Base-by-base conservation (phyloP, 2,797 vertebrate species). In the Acipenser ruthenus region DNA sequence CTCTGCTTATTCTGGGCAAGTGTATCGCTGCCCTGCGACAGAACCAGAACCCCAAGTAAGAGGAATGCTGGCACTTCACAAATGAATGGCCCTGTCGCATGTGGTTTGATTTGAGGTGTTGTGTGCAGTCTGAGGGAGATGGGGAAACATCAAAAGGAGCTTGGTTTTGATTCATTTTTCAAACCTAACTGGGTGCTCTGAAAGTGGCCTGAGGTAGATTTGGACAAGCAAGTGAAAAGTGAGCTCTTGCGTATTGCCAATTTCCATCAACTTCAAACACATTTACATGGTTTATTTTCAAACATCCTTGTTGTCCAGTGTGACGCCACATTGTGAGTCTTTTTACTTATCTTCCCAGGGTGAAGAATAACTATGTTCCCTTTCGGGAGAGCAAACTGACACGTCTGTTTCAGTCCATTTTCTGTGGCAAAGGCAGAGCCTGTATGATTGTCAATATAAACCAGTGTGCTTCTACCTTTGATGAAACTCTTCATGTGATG, bases 311-410 rank as follows among this genome's bases (percentile, higher is more conserved):
- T n/a, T n/a, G n/a, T n/a, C n/a, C n/a, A n/a, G n/a, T n/a, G n/a
- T 18, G 15, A 18, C 1, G 15, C 15, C 15, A 18, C 1, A 18
- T 18, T 18, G 15, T 18, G 15, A 18, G 15, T 18, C n/a, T n/a
- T 13, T 67, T 68, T 13, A 49, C 0, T 66, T 55, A 50, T 15
- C 65, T n/a, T 50, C 3, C 8, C 6, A 92, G 90, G 81, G 73
- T 71, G 69, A 94, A 87, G 75, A 84, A 68, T 65, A 77, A 76
- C 73, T 92, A 87, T 70, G 77, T 95, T 67, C 94, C 94, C 0
- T 97, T 95, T 79, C 81, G 94, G 73, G 95, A 97, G 79, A 96
- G 94, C 79, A 96, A 96, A 69, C 62, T 96, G 75, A 96, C 94
- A 2, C 90, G 93, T 18, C 88, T 96, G 48, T 95, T 96, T 75